phyloP scores from a whole-genome alignment of 2,888 invertebrate species.

The Embidobia sp. region DNA sequence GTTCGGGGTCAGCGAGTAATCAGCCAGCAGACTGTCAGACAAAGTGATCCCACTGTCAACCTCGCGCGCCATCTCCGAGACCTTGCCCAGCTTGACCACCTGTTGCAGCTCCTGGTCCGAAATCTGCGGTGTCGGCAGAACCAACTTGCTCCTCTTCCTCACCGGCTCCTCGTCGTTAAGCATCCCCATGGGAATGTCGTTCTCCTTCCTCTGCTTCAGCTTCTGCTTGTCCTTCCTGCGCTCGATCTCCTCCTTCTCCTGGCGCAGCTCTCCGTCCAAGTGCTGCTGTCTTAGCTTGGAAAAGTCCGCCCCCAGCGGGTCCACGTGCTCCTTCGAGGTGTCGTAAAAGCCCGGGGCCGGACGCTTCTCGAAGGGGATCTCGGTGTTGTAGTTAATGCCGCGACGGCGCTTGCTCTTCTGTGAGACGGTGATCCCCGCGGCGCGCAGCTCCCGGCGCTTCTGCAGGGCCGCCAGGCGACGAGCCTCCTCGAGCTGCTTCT shows the following conservation, averaged over 20 bases:
- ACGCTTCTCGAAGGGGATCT: conserved; percentile 98
- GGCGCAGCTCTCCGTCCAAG: conserved; percentile 94
- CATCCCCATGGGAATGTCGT: conserved; percentile 96
- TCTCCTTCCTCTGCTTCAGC: conserved; percentile 96
- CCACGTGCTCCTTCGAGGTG: conserved; percentile 93
- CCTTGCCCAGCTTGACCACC: conserved; percentile 95
- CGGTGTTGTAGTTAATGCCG: conserved; percentile 97
- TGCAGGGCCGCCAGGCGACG: conserved; percentile 97
- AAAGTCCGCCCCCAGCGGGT: conserved; percentile 95
- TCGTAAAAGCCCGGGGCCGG: conserved; percentile 97
- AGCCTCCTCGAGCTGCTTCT: conserved; percentile 99
- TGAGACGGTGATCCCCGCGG: conserved; percentile 93
- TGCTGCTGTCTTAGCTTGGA: conserved; percentile 94
- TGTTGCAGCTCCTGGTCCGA: conserved; percentile 95
- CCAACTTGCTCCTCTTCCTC: conserved; percentile 96
- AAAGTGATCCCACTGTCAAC: conserved; percentile 89
- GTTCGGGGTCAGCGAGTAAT: conserved; percentile 91
- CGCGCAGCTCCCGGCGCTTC: conserved; percentile 97
- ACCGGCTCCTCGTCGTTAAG: conserved; percentile 93
- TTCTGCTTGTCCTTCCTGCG: conserved; percentile 97
- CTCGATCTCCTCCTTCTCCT: conserved; percentile 96
- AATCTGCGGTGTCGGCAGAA: conserved; percentile 98
- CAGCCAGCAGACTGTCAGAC: conserved; percentile 93
- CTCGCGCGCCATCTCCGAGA: conserved; percentile 95
- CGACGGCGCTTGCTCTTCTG: conserved; percentile 91